Evolutionary conservation across 2,888 invertebrate species (phyloP).

Genomic region (Iphiclides podalirius): DNA sequence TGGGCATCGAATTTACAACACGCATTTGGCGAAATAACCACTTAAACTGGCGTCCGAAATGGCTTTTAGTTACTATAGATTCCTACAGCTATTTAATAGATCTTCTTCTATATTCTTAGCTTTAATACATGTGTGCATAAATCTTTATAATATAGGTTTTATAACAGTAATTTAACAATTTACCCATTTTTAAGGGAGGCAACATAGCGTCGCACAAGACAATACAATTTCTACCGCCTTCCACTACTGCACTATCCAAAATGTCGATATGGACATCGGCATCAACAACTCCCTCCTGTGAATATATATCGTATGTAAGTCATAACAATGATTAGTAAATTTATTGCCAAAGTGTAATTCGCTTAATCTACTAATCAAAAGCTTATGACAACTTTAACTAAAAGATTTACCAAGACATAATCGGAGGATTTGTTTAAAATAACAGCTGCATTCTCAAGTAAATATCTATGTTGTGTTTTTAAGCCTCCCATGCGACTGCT

Average conservation of each 20-base stretch:
- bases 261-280: constrained; percentile 81
- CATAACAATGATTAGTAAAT: neutral
- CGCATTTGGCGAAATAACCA: too few species aligned
- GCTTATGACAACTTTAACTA: neutral
- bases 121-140: too few species aligned
- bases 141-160: too few species aligned
- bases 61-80: too few species aligned
- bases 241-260: constrained; percentile 81
- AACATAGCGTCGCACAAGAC: constrained; percentile 84
- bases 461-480: constrained; percentile 80
- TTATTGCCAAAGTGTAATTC: too few species aligned
- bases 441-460: constrained; percentile 83
- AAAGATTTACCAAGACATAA: constrained; percentile 72
- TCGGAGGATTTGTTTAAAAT: constrained; percentile 75
- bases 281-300: constrained; percentile 85
- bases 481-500: constrained; percentile 64
- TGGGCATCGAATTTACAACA: too few species aligned
- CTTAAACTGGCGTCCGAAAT: too few species aligned
- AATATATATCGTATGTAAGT: neutral
- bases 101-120: too few species aligned
- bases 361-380: too few species aligned
- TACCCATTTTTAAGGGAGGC: constrained; percentile 83
- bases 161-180: too few species aligned
- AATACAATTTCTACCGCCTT: constrained; percentile 81
- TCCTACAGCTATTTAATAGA: too few species aligned